Evolutionary conservation across 2,797 vertebrate genomes (phyloP).

Genomic region (Melopsittacus undulatus): DNA sequence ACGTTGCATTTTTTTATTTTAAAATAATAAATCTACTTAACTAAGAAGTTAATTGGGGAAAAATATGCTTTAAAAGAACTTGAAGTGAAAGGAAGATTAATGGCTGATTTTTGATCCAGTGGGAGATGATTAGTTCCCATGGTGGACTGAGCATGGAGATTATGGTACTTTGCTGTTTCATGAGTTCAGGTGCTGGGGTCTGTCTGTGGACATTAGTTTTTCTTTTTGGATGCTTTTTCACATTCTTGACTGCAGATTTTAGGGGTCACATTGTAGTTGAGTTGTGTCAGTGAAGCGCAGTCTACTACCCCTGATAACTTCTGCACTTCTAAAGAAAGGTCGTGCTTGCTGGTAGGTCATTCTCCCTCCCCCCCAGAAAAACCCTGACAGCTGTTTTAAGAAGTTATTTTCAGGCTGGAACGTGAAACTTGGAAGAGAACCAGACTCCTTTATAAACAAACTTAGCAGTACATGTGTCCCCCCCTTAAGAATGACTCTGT

Average conservation of each 20-base stretch:
- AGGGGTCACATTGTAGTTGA: neutral
- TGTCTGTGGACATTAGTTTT: neutral
- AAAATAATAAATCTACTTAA: neutral
- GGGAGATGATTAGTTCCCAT: neutral
- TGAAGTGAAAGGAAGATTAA: neutral
- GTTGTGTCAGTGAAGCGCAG: neutral
- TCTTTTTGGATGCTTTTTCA: neutral
- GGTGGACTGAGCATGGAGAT: neutral
- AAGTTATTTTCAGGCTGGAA: conserved; percentile 65
- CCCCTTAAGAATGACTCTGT: neutral
- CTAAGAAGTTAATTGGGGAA: neutral
- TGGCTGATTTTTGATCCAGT: neutral
- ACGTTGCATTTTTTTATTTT: neutral
- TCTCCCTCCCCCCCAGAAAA: neutral
- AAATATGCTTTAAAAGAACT: neutral
- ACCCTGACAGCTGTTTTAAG: conserved; percentile 48
- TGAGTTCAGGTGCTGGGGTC: neutral
- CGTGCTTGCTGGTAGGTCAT: neutral
- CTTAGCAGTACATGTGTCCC: neutral
- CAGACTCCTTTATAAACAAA: conserved; percentile 43
- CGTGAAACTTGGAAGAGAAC: conserved; percentile 46
- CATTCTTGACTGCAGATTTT: neutral
- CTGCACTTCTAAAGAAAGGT: neutral
- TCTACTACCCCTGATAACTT: neutral
- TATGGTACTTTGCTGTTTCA: fast-evolving